Evolutionary conservation across 2,797 vertebrate species (phyloP), one percentile per base, ranked within the genome.

Genomic region (Limnodromus scolopaceus): DNA sequence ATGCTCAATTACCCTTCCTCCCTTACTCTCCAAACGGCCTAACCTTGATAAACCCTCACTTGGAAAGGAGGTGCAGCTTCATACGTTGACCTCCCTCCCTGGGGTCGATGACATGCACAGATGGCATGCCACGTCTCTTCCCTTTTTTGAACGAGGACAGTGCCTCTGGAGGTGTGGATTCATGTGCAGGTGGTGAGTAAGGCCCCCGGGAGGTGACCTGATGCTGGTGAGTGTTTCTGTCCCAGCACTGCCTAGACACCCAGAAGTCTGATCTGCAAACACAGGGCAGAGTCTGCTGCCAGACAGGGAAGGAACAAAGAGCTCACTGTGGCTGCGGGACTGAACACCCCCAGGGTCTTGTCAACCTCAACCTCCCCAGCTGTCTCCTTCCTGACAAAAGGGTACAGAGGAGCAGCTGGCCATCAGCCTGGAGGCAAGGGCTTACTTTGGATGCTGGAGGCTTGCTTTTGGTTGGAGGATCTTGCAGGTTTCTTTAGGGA

Each of bases 41-140:
- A 51, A 64, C 24, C 28, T 53, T 65, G 45, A 45, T 18, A 84
- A 58, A 13, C 14, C 23, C 20, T 58, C 45, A 3, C 32, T 38
- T 54, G 54, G 30, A 60, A 48, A 16, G 53, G 39, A 60, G 22
- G 13, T 20, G 11, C 46, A 41, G 4, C 64, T 25, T 65, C 16
- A 1, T 16, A 53, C 6, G 18, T 46, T 77, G 38, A 41, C 32
- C 12, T 16, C 57, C 27, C 12, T 14, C 64, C 2, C 0, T 24
- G 45, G 25, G 30, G 11, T 14, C 0, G 0, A 9, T 51, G 41
- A 49, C 0, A 0, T 32, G 11, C 63, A 64, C 12, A 43, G 48
- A 16, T 39, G 43, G 24, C 43, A 57, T 6, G 1, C 18, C 23
- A 4, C 0, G 3, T 49, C 20, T 48, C 61, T 46, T 74, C 41